A percentile compares a stretch with the other conserved stretches of the same genome.
These are phyloP conservation scores for Leptonema lineaticorne DNA, from an alignment of 1,140 invertebrate species.

Conservation along the genomic window DNA sequence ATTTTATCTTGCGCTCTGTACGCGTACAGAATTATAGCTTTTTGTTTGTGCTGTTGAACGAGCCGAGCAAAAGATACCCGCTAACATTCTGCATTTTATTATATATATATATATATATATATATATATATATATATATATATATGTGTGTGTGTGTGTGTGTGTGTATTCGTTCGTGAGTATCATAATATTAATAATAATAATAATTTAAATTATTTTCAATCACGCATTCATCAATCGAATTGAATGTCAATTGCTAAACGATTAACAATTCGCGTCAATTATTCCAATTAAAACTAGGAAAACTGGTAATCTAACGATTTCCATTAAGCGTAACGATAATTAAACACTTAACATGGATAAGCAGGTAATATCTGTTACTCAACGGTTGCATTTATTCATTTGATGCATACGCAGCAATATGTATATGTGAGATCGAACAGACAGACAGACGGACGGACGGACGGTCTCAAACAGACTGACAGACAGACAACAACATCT, in stretches of 20 bases:
- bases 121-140: no score
- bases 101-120: no score
- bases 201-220: no score
- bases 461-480: not conserved
- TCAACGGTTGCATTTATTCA: slow-evolving; percentile 7
- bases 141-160: no score
- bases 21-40: slow-evolving; percentile 14
- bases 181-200: no score
- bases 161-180: no score
- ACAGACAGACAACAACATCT: slow-evolving; percentile 4
- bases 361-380: not conserved
- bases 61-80: not conserved
- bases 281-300: slow-evolving; percentile 13
- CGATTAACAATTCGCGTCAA: slow-evolving; percentile 10
- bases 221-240: not conserved
- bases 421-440: not conserved
- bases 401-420: not conserved
- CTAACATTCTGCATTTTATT: not conserved
- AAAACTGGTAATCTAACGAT: slow-evolving; percentile 22
- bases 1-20: slow-evolving; percentile 15
- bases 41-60: slow-evolving; percentile 11
- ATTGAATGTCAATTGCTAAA: slow-evolving; percentile 20
- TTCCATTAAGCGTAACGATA: slow-evolving; percentile 6
- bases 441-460: slow-evolving; percentile 5
- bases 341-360: slow-evolving; percentile 28